Conservation (phyloP, 2,797 vertebrate species). For the Rhinogobio ventralis region DNA sequence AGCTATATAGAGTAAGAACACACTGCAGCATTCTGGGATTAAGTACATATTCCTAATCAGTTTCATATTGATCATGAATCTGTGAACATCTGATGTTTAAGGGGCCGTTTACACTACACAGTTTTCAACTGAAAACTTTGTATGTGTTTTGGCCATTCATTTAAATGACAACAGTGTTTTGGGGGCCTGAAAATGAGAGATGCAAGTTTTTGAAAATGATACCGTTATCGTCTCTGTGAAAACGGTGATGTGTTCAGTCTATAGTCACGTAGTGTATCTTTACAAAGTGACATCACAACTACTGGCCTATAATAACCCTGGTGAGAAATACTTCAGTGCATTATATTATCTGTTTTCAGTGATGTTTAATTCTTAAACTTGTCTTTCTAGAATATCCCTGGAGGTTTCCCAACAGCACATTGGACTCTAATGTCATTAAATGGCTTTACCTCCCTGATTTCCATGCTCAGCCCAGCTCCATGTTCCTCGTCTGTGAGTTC, state of each 20-base stretch:
- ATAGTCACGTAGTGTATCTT: no score
- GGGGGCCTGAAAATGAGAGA: not conserved
- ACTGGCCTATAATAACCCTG: not conserved
- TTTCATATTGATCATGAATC: not conserved
- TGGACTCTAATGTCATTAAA: constrained; percentile 92
- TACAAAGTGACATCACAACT: not conserved
- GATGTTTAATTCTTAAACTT: not conserved
- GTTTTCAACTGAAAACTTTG: no score
- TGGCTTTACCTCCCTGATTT: constrained; percentile 98
- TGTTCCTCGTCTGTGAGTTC: constrained; percentile 93
- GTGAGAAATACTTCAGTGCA: no score
- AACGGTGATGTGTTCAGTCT: no score
- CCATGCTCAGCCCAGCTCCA: constrained; percentile 83
- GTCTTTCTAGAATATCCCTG: constrained; percentile 91
- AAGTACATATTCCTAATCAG: not conserved
- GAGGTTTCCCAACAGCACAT: constrained; percentile 83
- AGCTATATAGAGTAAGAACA: not conserved
- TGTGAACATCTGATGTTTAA: not conserved
- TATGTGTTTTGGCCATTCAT: not conserved
- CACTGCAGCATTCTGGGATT: not conserved
- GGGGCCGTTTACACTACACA: not conserved
- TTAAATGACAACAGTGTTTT: not conserved
- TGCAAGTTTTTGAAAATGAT: not conserved
- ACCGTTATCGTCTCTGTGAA: not conserved
- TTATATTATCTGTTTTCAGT: not conserved